Evolutionary conservation across 2,888 invertebrate genomes (phyloP).

Genomic region (Gymnoscelis rufifasciata): DNA sequence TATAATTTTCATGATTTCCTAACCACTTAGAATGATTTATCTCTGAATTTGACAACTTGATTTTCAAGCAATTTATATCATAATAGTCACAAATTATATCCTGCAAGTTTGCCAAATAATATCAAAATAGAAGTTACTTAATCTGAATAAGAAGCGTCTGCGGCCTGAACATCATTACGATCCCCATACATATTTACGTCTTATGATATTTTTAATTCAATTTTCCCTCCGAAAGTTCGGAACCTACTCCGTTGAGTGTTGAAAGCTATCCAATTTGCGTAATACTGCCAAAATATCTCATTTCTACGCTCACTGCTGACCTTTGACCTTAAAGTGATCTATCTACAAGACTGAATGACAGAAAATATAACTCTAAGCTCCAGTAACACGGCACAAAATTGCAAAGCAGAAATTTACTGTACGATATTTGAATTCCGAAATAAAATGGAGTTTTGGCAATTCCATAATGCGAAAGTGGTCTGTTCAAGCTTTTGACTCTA

Average conservation of each 20-base stretch:
- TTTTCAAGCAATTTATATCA: background rate
- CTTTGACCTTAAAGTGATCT: slow-evolving; percentile 37
- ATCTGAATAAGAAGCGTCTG: slow-evolving; percentile 41
- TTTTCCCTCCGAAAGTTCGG: slow-evolving; percentile 76
- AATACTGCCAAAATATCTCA: slow-evolving; percentile 80
- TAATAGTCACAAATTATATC: slow-evolving; percentile 7
- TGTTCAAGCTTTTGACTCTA: slow-evolving; percentile 80
- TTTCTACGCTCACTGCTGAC: slow-evolving; percentile 73
- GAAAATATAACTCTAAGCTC: slow-evolving; percentile 32
- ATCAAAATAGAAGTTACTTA: slow-evolving; percentile 42
- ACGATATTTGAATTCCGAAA: slow-evolving; percentile 42
- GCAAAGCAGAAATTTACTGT: slow-evolving; percentile 23
- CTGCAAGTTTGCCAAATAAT: slow-evolving; percentile 19
- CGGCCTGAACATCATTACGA: slow-evolving; percentile 64
- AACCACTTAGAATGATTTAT: too few relatives aligned
- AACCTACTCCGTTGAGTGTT: slow-evolving; percentile 79
- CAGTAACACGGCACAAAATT: slow-evolving; percentile 34
- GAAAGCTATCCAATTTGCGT: slow-evolving; percentile 80
- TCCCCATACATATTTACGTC: slow-evolving; percentile 72
- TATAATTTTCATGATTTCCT: too few relatives aligned
- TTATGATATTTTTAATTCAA: slow-evolving; percentile 79
- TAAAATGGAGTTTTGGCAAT: slow-evolving; percentile 77
- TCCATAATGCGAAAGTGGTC: slow-evolving; percentile 80
- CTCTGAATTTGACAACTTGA: too few relatives aligned
- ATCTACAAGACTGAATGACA: slow-evolving; percentile 26